Base-by-base conservation (phyloP, 2,797 vertebrate species). In the Anguilla anguilla region DNA sequence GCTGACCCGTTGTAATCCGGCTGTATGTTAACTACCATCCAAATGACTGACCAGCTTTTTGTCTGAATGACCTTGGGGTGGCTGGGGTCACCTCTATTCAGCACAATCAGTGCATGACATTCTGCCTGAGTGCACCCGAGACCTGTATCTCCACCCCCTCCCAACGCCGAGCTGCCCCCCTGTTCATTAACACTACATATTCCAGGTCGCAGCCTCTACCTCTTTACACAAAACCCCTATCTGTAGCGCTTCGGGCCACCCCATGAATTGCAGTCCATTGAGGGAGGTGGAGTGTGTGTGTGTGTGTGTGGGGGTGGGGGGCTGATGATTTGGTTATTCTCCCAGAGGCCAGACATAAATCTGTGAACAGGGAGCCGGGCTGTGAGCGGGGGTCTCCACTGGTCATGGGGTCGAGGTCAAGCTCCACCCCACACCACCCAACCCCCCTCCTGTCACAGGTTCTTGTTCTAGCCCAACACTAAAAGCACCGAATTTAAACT, bases 61-160 rank as follows among this genome's bases (percentile, higher is more conserved):
- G 90, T 91, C 88, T 86, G 79, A 90, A 85, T 88, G 85, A 92
- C 92, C 92, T 88, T 15, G 15, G 15, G 3, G 17, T 59, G 57
- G 57, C 88, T 88, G 87, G 88, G 92, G 90, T 88, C 89, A 90
- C 90, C 72, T 85, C 91, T 91, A 91, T 95, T 95, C 92, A 95
- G 89, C 89, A 90, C 93, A 94, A 94, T 89, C 93, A 92, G 94
- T 92, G 93, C 94, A 91, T 95, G 94, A 93, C 94, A 90, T 92
- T 90, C 91, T 88, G 89, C 91, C 91, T 89, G 51, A 84, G 87
- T 79, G 87, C 89, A 61, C 86, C 83, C 13, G 6, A 72, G 67
- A 77, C 67, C 67, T 49, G 28, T 25, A 31, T 55, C 59, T 25
- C 86, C 59, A 28, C 49, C 53, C 31, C 53, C 28, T n/a, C 53